phyloP scores from a whole-genome alignment of 2,797 vertebrate species.

The Syngnathus acus region DNA sequence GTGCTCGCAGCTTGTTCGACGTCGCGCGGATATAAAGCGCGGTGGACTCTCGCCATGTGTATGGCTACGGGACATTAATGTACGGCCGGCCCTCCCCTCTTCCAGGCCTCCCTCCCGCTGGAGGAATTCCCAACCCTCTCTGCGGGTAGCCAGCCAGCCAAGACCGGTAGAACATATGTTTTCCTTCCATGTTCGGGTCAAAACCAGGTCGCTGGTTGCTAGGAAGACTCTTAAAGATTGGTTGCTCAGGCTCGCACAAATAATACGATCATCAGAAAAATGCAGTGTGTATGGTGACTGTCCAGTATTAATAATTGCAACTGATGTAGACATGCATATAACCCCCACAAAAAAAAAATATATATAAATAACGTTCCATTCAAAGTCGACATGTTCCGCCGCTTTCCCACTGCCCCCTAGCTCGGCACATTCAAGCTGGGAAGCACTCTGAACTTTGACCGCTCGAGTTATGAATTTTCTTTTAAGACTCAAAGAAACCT shows the following conservation, averaged over 20 bases:
- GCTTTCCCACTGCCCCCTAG: constrained; percentile 18
- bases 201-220: constrained; percentile 73
- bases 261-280: neutral
- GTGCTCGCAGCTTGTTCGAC: constrained; percentile 27
- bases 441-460: constrained; percentile 70
- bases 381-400: constrained; percentile 21
- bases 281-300: constrained; percentile 33
- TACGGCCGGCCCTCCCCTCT: constrained; percentile 43
- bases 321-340: neutral
- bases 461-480: constrained; percentile 70
- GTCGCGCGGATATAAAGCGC: constrained; percentile 12
- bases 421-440: constrained; percentile 34
- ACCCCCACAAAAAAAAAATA: neutral
- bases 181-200: constrained; percentile 79
- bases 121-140: constrained; percentile 82
- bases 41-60: constrained; percentile 10
- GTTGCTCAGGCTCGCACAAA: neutral
- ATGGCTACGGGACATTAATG: constrained; percentile 46
- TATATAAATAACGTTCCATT: neutral
- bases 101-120: constrained; percentile 70
- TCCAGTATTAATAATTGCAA: neutral
- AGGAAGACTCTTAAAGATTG: constrained; percentile 51
- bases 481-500: constrained; percentile 54
- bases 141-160: constrained; percentile 79
- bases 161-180: constrained; percentile 86